phyloP scores from a whole-genome alignment of 2,888 invertebrate genomes.

The Punctoribates punctum region DNA sequence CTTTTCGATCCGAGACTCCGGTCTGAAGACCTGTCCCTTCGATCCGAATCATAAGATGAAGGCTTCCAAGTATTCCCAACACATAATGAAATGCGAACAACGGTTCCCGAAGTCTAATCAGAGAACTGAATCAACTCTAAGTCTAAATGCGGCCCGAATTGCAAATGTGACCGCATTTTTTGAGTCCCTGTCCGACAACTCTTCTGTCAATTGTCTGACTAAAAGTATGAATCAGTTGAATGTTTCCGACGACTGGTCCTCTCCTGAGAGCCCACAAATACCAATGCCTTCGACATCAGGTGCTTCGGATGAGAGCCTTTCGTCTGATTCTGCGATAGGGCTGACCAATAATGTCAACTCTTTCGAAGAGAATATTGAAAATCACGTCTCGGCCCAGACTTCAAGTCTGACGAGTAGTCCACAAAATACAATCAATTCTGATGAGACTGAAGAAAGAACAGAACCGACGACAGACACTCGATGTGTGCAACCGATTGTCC shows the following conservation, averaged over 20 bases:
- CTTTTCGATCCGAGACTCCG: background rate
- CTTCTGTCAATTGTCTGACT: too few species aligned
- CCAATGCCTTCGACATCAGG: too few species aligned
- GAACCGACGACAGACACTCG: background rate
- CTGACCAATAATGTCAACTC: background rate
- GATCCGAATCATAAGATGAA: conserved; percentile 18
- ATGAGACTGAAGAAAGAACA: too few species aligned
- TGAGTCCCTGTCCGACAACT: too few species aligned
- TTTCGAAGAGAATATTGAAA: background rate
- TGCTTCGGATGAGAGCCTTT: too few species aligned
- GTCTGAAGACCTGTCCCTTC: conserved; percentile 11
- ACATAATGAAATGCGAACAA: conserved; percentile 26
- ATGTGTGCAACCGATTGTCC: too few species aligned
- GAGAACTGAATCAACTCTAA: background rate
- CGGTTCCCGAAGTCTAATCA: conserved; percentile 3
- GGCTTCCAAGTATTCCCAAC: background rate
- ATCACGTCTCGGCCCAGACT: background rate
- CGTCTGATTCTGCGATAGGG: background rate
- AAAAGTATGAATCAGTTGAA: too few species aligned
- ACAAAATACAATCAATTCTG: too few species aligned
- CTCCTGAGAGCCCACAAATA: too few species aligned
- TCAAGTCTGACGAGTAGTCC: background rate
- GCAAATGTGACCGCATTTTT: too few species aligned
- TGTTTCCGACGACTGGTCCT: too few species aligned
- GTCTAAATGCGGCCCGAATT: background rate